These are phyloP conservation scores for Sphaerodactylus townsendi DNA, from an alignment of 2,113 vertebrate species.

Conservation along the genomic window DNA sequence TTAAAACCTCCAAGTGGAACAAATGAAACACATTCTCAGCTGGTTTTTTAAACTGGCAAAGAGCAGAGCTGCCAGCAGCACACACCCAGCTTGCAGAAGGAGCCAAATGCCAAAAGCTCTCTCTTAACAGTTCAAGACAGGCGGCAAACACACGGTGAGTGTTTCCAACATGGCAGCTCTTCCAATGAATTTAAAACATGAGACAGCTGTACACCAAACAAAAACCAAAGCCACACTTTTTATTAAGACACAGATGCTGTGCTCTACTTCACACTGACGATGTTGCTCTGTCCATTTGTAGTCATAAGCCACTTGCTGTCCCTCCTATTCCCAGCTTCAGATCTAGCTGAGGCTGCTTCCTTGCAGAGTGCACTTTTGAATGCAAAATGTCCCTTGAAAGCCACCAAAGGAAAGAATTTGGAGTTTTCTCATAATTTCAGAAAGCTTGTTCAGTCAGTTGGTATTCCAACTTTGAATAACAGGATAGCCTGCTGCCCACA, in stretches of 20 bases:
- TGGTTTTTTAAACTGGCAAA: slow-evolving; percentile 28
- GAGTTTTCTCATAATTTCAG: background rate
- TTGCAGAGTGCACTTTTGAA: background rate
- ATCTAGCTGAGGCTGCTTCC: background rate
- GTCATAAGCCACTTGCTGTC: background rate
- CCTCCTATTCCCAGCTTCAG: background rate
- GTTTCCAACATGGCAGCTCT: slow-evolving; percentile 10
- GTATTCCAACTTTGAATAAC: too few relatives aligned
- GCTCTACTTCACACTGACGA: background rate
- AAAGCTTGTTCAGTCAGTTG: background rate
- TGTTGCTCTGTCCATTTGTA: background rate
- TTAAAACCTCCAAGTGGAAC: slow-evolving; percentile 18
- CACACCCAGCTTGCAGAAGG: slow-evolving; percentile 17
- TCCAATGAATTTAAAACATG: slow-evolving; percentile 20
- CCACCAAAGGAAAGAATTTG: background rate
- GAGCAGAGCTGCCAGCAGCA: background rate
- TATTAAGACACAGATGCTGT: slow-evolving; percentile 11
- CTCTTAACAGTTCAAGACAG: slow-evolving; percentile 5
- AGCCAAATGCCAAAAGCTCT: slow-evolving; percentile 16
- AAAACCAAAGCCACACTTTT: slow-evolving; percentile 19
- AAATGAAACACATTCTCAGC: slow-evolving; percentile 20
- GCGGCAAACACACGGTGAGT: background rate
- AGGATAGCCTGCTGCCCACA: too few relatives aligned
- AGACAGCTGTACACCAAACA: slow-evolving; percentile 28
- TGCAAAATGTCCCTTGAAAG: background rate